A percentile compares a stretch with the other conserved stretches of the same genome.
phyloP scores from a whole-genome alignment of 2,797 vertebrate genomes.

The Sphenopsis melanotis region DNA sequence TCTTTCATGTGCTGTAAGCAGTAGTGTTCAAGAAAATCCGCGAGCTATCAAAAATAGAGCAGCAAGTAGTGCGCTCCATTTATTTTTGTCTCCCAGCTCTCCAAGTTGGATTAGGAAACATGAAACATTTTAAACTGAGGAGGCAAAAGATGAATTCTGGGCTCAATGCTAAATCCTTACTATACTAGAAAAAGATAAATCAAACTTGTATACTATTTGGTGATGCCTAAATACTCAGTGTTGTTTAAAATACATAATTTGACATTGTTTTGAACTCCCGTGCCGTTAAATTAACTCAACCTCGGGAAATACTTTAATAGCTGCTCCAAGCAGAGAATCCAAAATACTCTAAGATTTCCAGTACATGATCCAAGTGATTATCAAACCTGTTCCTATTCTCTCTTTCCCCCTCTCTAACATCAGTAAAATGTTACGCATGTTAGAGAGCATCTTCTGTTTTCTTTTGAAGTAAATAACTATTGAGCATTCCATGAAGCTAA shows the following conservation, averaged over 20 bases:
- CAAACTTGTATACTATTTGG: neutral
- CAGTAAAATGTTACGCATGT: neutral
- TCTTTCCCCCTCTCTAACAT: neutral
- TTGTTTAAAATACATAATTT: slow-evolving; percentile 31
- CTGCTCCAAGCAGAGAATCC: neutral
- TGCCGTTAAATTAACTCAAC: neutral
- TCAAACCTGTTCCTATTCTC: neutral
- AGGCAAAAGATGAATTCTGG: neutral
- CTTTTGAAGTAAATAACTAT: neutral
- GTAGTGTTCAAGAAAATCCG: slow-evolving; percentile 23
- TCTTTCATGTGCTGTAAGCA: slow-evolving; percentile 35
- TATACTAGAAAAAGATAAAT: neutral
- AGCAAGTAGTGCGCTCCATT: neutral
- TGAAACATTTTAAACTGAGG: slow-evolving; percentile 39
- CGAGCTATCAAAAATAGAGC: slow-evolving; percentile 9
- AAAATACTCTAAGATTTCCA: neutral
- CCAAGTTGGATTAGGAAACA: slow-evolving; percentile 14
- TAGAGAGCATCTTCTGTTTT: neutral
- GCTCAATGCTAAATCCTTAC: slow-evolving; percentile 3
- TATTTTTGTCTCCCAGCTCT: slow-evolving; percentile 37
- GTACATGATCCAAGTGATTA: neutral
- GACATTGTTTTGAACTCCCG: neutral
- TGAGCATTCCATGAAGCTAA: neutral
- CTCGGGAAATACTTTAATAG: neutral
- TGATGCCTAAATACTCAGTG: neutral